Base-by-base conservation (phyloP, 92 coral and sea anemone genomes). In the Metridium senile region DNA sequence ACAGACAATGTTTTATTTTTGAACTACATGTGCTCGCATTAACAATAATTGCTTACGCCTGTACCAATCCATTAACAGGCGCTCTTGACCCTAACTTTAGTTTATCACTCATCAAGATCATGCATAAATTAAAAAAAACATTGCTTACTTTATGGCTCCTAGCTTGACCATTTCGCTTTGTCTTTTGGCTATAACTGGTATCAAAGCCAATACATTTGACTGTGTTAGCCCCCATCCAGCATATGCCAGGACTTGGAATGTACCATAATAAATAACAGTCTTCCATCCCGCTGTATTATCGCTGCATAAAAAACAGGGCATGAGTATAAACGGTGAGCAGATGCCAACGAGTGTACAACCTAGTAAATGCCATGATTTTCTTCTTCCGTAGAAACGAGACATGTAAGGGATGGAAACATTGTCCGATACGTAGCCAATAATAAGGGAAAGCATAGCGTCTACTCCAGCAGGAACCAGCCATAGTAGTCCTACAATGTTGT, bases 101-200 rank as follows among this genome's bases (percentile, higher is more conserved):
- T n/a, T n/a, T n/a, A n/a, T n/a, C n/a, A n/a, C n/a, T n/a, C n/a
- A n/a, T n/a, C n/a, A n/a, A 2, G 9, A 39, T 39, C 49, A 13
- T 39, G 49, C 13, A 39, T 9, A 54, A 54, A 17, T 19, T 22
- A n/a, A 3, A 59, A 59, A 59, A 25, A 20, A 13, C 22, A 19
- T 59, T 59, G 4, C 84, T 45, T 67, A 91, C 97, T 86, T 80
- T 58, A 86, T 56, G 18, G 91, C 93, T 22, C 90, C 90, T 0
- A 91, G 85, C 63, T 91, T 93, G 58, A 91, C 89, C 87, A 89
- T 90, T 35, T 91, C 97, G 30, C 82, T 80, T 27, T 90, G 97
- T 49, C 93, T 77, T 74, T 80, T 89, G 28, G 90, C 97, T 33
- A 85, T 75, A 62, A 82, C 97, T 1, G 97, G 80, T n/a, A 91